Evolutionary conservation across 1,140 invertebrate genomes (phyloP), one percentile per base, ranked within the genome.

Genomic region (Lasaia peninsularis): DNA sequence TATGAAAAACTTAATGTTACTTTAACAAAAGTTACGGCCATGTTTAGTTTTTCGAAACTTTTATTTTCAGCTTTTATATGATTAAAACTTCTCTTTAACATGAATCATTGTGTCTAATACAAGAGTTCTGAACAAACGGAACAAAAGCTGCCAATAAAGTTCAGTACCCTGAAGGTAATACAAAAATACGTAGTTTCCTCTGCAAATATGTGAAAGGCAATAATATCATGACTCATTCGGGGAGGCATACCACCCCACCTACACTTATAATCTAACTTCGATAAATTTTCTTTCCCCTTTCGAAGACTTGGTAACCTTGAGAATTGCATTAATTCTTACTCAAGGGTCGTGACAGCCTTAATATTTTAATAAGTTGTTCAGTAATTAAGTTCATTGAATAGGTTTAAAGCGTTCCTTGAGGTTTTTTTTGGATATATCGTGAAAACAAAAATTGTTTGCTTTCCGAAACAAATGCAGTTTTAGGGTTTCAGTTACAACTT

Each of bases 291-390:
- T 52, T 33, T 44, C 40, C 40, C 40, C 50, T 32, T 32, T 31
- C 11, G 28, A 52, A 33, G 31, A 21, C 56, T 56, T 65, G 37
- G 53, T 69, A 71, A 73, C 75, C 79, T 82, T 80, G 79, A 74
- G 63, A 58, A 73, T 69, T 49, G 58, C 56, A 49, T 56, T 73
- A 72, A 70, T 71, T 71, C 66, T 52, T 65, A 24, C 50, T 56
- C 52, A 52, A 56, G 53, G 40, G 40, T 56, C 56, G 52, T 50
- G 59, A 64, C 69, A 56, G 69, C 73, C 68, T 70, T 71, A 67
- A 69, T 75, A 73, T 78, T 70, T 61, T n/a, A 21, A n/a, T n/a
- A n/a, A 21, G 10, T 20, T 21, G 11, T 48, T 10, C n/a, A 11
- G 10, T 48, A 48, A 7, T 48, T 20, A 48, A 48, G 2, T 11